Evolutionary conservation across 2,797 vertebrate species (phyloP), one percentile per base, ranked within the genome.

Genomic region (Rhodeus uyekii): DNA sequence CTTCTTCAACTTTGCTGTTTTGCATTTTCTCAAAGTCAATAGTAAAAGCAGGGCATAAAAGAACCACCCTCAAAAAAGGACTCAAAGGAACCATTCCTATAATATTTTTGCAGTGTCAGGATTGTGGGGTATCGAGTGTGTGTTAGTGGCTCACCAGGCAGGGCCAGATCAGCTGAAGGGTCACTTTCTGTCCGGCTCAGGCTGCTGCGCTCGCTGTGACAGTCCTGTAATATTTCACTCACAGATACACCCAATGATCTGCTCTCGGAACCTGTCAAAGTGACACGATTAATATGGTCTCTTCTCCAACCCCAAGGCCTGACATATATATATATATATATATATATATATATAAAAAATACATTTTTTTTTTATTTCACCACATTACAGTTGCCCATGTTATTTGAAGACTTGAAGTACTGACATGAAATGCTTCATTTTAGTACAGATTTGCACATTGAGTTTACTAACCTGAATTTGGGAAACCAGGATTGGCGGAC

Each of bases 161-260:
- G 93, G 88, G 93, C 97, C 71, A 97, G 89, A 1, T 97, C 96
- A 0, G 96, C 94, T 0, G 95, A 93, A 0, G 94, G 93, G 86
- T 96, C 95, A 0, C 93, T 95, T 84, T 96, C 95, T 0, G 92
- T 89, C 76, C 92, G 95, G 34, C 94, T 93, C 86, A 94, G 92
- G 90, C 95, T 93, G 80, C 94, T 93, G 91, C 92, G 92, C 77
- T 97, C 96, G 0, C 95, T 92, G 92, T 93, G 94, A 85, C 96
- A 93, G 18, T 98, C 98, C 87, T 97, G 97, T 60, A 98, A 91
- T 83, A 98, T 95, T 0, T 97, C 96, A 65, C 93, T 96, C 0
- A 95, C 92, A 0, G 96, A 94, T 74, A 79, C 83, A 13, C 93
- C 93, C 0, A 93, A 91, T 80, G 86, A 80, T 68, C 92, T 93